Base-by-base conservation (phyloP, 2,888 invertebrate genomes). In the Tholera decimalis region DNA sequence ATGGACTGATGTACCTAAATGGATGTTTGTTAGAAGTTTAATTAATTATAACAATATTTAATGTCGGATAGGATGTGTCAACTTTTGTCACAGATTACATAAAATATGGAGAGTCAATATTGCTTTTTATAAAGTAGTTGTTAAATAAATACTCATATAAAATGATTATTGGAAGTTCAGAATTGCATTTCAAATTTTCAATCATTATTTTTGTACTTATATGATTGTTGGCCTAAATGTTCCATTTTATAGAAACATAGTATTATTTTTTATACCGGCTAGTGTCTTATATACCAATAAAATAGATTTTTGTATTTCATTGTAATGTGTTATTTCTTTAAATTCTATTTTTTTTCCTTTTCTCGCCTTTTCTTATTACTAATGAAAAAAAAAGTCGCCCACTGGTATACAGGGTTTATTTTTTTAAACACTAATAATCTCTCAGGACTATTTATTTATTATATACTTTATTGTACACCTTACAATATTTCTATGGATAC, bases 31-130 rank as follows among this genome's bases (percentile, higher is more conserved):
- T 41, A 9, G 3, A 22, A 22, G 9, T 4, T 53, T n/a, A 18
- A n/a, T 56, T n/a, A 30, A 18, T 18, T 8, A 9, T 30, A 22
- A n/a, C 9, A 26, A 26, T 26, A 11, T 1, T 6, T 26, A 26
- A 8, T 15, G n/a, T n/a, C 6, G 15, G 9, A 43, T 26, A 33
- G 28, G 26, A 39, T 39, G 2, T 41, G 30, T 59, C 13, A 26
- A 33, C 37, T 22, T 61, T n/a, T 7, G 22, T 8, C 62, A 63
- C 26, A 60, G 61, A 63, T 49, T 18, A 43, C 49, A 61, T 50
- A 61, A 35, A 35, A 33, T 24, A 50, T 43, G 62, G 33, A 61
- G 20, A 50, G 6, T 11, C 18, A 37, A 58, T 15, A 13, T 22
- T 0, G 1, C 9, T 22, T 5, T 44, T 7, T 15, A 22, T 8